These are phyloP conservation scores for Patella depressa DNA, from an alignment of 2,888 invertebrate genomes.

Conservation along the genomic window DNA sequence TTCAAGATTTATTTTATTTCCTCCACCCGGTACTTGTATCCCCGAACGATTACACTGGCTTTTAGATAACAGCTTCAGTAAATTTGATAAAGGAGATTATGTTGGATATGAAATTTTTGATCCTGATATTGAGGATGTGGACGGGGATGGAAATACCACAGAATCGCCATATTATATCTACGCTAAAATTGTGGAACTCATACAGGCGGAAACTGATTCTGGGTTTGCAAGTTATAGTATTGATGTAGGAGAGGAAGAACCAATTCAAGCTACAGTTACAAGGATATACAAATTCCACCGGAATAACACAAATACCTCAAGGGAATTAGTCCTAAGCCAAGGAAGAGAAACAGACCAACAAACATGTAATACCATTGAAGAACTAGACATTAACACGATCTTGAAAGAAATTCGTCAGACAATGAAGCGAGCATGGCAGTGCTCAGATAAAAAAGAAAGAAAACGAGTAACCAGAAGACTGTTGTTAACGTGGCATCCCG, in stretches of 20 bases:
- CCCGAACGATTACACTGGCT: slow-evolving; percentile 16
- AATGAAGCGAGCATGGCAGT: slow-evolving; percentile 10
- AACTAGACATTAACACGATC: not conserved
- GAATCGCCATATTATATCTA: not conserved
- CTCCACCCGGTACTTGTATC: slow-evolving; percentile 20
- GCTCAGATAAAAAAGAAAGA: not conserved
- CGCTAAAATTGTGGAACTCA: not conserved
- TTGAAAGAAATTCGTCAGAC: slow-evolving; percentile 16
- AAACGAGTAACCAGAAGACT: slow-evolving; percentile 11
- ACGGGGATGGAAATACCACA: not conserved
- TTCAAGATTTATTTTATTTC: not conserved
- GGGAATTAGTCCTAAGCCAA: not conserved
- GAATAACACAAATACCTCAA: not conserved
- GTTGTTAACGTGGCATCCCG: slow-evolving; percentile 18
- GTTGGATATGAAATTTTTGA: slow-evolving; percentile 22
- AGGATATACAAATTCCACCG: not conserved
- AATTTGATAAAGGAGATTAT: slow-evolving; percentile 12
- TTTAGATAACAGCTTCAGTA: slow-evolving; percentile 15
- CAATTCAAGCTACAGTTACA: slow-evolving; percentile 7
- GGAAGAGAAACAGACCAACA: no score
- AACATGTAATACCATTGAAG: no score
- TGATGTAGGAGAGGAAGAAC: slow-evolving; percentile 15
- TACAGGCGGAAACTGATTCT: not conserved
- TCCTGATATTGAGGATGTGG: not conserved
- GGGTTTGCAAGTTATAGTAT: slow-evolving; percentile 9